Evolutionary conservation across 2,888 invertebrate genomes (phyloP), one percentile per base, ranked within the genome.

Genomic region (Dione juno): DNA sequence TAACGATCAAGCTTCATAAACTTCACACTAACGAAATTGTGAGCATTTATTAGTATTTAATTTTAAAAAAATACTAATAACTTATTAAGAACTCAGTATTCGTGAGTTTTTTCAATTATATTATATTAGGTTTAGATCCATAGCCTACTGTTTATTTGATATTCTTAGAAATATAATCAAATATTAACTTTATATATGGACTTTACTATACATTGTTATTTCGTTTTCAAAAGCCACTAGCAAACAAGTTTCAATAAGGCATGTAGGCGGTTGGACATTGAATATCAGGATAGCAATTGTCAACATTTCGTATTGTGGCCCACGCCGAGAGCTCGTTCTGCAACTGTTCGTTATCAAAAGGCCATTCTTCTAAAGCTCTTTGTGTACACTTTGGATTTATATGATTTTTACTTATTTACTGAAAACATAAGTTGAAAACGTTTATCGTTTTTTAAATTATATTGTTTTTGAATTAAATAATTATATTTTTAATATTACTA

Each of bases 261-360:
- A 61, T 59, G 57, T 58, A 50, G 57, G 53, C 57, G 52, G 54
- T 71, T 40, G 43, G 63, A 52, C 50, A 58, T 48, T 66, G 52
- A 41, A 67, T 50, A 41, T 67, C 41, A 59, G 21, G 28, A 50
- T 28, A 50, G 41, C 57, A 37, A 67, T 64, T 72, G 69, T 72
- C 69, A 52, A 45, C 72, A 64, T 69, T 72, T 72, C 57, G 64
- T 67, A 69, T 69, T 69, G 66, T 69, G 53, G 37, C 57, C 41
- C n/a, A 28, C 41, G 50, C 66, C 69, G 64, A 64, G 69, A 66
- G 57, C 64, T 43, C 72, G 52, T 48, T 43, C 45, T 43, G 57
- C 69, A 67, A 64, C 58, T 66, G 66, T 65, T 63, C 66, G 53
- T 41, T 66, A 66, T 67, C 52, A 66, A 66, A 64, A 50, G 41